Conservation (phyloP, 2,888 invertebrate genomes). For the Limnephilus rhombicus region DNA sequence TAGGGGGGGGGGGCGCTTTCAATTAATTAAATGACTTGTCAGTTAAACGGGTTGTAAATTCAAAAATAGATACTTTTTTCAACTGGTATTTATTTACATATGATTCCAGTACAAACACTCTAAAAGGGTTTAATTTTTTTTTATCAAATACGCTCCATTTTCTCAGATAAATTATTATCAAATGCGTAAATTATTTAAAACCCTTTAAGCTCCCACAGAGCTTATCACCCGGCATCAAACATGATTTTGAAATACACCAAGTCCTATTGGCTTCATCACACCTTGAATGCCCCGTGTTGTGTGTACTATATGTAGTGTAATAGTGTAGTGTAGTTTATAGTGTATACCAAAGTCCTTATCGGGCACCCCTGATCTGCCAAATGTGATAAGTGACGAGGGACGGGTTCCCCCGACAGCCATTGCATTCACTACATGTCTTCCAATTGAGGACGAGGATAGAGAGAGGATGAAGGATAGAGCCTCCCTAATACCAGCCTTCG, state of each 20-base stretch:
- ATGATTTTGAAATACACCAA: neutral
- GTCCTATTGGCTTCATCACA: neutral
- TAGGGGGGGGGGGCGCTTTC: too few species aligned
- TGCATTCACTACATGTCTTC: constrained; percentile 53
- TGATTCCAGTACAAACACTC: too few species aligned
- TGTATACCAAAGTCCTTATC: neutral
- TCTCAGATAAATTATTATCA: too few species aligned
- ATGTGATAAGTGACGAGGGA: constrained; percentile 55
- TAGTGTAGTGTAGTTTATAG: neutral
- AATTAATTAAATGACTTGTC: too few species aligned
- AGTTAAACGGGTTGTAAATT: too few species aligned
- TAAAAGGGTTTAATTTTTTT: too few species aligned
- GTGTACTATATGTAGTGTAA: neutral
- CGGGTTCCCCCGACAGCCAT: constrained; percentile 50
- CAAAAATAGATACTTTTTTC: too few species aligned
- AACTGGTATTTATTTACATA: too few species aligned
- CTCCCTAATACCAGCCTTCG: constrained; percentile 35
- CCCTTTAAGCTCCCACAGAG: neutral
- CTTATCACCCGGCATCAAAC: neutral
- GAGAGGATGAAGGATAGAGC: neutral
- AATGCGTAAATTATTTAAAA: neutral
- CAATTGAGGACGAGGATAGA: neutral
- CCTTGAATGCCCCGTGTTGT: neutral
- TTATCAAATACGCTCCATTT: too few species aligned
- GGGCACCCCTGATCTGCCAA: constrained; percentile 6